A percentile compares a stretch with the other conserved stretches of the same genome.
phyloP scores from a whole-genome alignment of 2,797 vertebrate genomes.

The Pseudochirops cupreus region DNA sequence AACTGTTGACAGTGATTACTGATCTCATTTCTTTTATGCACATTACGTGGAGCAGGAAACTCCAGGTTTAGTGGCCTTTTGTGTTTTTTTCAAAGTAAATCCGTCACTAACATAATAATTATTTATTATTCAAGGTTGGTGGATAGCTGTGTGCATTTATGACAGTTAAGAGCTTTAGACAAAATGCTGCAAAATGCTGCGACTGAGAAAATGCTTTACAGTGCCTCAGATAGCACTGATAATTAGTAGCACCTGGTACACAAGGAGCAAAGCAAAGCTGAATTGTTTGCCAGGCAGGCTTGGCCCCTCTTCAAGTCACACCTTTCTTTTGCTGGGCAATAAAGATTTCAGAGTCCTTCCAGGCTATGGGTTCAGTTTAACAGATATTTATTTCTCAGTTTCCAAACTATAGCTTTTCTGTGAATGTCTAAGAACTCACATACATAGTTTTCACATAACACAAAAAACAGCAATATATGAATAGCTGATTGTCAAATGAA shows the following conservation, averaged over 20 bases:
- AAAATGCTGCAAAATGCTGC: constrained; percentile 73
- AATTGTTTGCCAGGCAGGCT: constrained; percentile 60
- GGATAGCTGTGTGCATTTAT: constrained; percentile 83
- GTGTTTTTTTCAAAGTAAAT: constrained; percentile 85
- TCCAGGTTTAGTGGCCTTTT: constrained; percentile 85
- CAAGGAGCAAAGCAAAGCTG: constrained; percentile 58
- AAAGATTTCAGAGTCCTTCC: constrained; percentile 3
- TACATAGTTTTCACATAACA: background rate
- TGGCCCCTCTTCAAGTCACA: constrained; percentile 26
- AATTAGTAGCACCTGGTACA: constrained; percentile 78
- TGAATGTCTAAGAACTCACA: background rate
- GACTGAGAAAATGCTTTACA: constrained; percentile 76
- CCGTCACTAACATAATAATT: constrained; percentile 87
- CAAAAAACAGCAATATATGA: background rate
- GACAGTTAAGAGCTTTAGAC: constrained; percentile 83
- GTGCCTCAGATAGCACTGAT: constrained; percentile 65
- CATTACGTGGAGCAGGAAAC: constrained; percentile 83
- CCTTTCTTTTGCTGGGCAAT: constrained; percentile 47
- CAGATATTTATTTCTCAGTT: constrained; percentile 30
- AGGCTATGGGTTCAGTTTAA: constrained; percentile 72
- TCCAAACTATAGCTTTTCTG: background rate
- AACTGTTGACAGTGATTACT: constrained; percentile 90
- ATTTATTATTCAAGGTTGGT: constrained; percentile 85
- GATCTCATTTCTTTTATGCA: constrained; percentile 88
- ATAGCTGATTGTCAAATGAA: background rate